Percentiles rank a stretch among this genome's conserved stretches.
phyloP scores from a whole-genome alignment of 2,797 vertebrate genomes.

The Sparus aurata region DNA sequence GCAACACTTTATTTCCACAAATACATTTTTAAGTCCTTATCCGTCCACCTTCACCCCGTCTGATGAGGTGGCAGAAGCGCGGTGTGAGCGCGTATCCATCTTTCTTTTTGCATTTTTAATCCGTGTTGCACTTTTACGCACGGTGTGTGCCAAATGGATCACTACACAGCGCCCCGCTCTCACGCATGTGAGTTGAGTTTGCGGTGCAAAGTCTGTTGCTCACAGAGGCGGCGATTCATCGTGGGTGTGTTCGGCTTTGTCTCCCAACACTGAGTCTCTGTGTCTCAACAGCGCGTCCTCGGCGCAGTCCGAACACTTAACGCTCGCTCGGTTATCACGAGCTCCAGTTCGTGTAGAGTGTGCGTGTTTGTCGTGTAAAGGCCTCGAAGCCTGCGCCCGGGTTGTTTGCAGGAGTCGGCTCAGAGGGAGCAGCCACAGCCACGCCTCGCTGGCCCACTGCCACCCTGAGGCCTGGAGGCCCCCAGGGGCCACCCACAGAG shows the following conservation, averaged over 20 bases:
- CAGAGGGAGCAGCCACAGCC: conserved; percentile 20
- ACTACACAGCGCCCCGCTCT: neutral
- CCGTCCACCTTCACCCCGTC: neutral
- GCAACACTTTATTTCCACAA: fast-evolving
- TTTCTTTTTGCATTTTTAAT: neutral
- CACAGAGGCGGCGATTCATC: conserved; percentile 9
- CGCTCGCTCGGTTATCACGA: neutral
- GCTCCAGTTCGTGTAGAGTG: neutral
- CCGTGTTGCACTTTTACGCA: conserved; percentile 55
- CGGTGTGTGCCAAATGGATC: neutral
- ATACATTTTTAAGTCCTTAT: neutral
- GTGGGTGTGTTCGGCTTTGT: conserved; percentile 56
- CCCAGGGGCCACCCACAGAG: conserved; percentile 40
- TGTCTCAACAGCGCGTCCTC: neutral
- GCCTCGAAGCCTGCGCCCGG: conserved; percentile 66
- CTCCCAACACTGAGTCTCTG: neutral
- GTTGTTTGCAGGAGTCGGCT: neutral
- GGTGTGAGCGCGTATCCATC: neutral
- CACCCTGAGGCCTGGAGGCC: conserved; percentile 73
- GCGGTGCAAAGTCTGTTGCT: neutral
- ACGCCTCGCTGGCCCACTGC: conserved; percentile 59
- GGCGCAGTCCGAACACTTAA: neutral
- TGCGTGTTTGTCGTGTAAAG: conserved; percentile 30
- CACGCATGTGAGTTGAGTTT: conserved; percentile 10
- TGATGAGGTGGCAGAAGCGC: conserved; percentile 41